These are phyloP conservation scores for Mohoua ochrocephala DNA, from an alignment of 2,113 vertebrate genomes.

Conservation along the genomic window DNA sequence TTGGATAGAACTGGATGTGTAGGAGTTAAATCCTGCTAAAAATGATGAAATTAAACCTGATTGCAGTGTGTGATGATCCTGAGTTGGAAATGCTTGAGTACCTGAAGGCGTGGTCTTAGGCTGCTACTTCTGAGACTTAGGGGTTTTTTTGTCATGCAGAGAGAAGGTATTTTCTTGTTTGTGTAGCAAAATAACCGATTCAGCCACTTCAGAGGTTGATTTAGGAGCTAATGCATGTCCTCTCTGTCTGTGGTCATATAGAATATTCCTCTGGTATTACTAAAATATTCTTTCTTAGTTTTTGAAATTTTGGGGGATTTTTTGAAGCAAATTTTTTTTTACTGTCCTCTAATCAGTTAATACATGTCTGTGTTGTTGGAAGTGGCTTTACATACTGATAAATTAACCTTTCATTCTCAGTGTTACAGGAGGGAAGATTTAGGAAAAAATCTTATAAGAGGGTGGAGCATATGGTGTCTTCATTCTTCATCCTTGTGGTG, in stretches of 20 bases:
- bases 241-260: neutral
- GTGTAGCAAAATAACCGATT: neutral
- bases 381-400: neutral
- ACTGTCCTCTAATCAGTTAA: neutral
- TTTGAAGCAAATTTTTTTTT: neutral
- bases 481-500: neutral
- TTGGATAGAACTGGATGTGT: neutral
- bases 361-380: neutral
- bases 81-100: neutral
- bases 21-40: neutral
- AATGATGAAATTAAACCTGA: neutral
- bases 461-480: neutral
- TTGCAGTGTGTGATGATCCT: neutral
- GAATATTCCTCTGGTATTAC: neutral
- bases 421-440: neutral
- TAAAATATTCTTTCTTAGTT: neutral
- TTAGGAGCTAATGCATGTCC: neutral
- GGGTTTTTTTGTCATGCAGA: fast-evolving
- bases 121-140: neutral
- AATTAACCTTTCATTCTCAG: neutral
- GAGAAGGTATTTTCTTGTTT: neutral
- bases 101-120: neutral
- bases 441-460: neutral
- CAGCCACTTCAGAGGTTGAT: neutral
- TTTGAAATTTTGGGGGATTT: neutral